Base-by-base conservation (phyloP, 2,797 vertebrate genomes). In the Melanotaenia maccullochi region DNA sequence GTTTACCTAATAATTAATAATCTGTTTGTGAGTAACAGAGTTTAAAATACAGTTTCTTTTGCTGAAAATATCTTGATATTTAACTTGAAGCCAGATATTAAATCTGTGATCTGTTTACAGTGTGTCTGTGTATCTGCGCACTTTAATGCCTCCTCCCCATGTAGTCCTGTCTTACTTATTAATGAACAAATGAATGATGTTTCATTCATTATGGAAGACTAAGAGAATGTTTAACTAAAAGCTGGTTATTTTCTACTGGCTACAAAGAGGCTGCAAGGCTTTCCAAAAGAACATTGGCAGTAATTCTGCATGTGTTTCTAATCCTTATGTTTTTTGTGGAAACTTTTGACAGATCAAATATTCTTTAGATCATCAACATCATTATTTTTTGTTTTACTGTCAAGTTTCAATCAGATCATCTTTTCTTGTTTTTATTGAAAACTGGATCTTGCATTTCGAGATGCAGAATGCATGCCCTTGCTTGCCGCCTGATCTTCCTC, bases 261-360 rank as follows among this genome's bases (percentile, higher is more conserved):
- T 8, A 56, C 32, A 47, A 75, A 79, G 65, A 63, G 47, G 36
- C 59, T 55, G 49, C 35, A 9, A 49, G 25, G 59, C 38, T 68
- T 78, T 73, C 75, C 77, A 78, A 68, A 61, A 63, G 44, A 2
- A 5, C 42, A 58, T 63, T 83, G 72, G 67, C 70, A 71, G 33
- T 28, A 62, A 58, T 65, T 44, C 54, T 80, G 62, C 14, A 65
- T 47, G 14, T 42, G 42, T 47, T 47, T 20, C 18, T 47, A 20
- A 47, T n/a, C 42, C 42, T 47, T 20, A 7, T 47, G 20, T 47
- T n/a, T 20, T 20, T 2, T 7, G 44, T 14, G 28, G 7, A n/a
- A 20, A 1, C 5, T 44, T 44, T 44, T 6, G 42, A 44, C 42
- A 44, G 16, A 20, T 20, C 42, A 44, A 20, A 18, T 16, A 42